Conservation (phyloP, 2,113 vertebrate species). For the Cheirogaleus medius region DNA sequence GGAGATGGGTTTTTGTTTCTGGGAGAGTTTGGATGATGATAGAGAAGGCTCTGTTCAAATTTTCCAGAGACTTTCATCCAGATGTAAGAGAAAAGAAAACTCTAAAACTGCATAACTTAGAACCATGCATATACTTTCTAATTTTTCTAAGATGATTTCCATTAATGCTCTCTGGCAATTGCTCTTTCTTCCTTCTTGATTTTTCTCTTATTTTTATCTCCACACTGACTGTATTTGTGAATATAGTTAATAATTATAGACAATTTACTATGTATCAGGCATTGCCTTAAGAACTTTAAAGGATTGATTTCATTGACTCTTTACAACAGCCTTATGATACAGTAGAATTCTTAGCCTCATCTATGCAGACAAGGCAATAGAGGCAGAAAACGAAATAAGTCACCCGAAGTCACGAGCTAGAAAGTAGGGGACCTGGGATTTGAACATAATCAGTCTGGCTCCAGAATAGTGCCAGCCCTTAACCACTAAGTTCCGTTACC, state of each 20-base stretch:
- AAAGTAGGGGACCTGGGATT: background rate
- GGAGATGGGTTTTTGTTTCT: background rate
- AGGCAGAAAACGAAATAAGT: background rate
- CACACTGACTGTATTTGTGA: background rate
- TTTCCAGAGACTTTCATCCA: background rate
- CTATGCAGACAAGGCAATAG: background rate
- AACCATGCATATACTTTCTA: background rate
- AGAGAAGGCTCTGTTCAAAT: background rate
- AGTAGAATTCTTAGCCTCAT: background rate
- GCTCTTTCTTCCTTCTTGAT: background rate
- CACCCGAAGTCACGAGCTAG: background rate
- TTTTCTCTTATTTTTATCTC: background rate
- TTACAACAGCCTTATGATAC: background rate
- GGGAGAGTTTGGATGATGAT: background rate
- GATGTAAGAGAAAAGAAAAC: background rate
- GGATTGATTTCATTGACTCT: background rate
- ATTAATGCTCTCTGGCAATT: background rate
- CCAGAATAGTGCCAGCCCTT: background rate
- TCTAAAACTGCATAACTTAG: background rate
- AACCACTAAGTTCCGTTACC: background rate
- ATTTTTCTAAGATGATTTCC: background rate
- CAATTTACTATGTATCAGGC: background rate
- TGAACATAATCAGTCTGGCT: background rate
- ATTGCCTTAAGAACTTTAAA: background rate
- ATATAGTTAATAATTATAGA: background rate